Conservation (phyloP, 2,797 vertebrate species). For the Spinus pinus region DNA sequence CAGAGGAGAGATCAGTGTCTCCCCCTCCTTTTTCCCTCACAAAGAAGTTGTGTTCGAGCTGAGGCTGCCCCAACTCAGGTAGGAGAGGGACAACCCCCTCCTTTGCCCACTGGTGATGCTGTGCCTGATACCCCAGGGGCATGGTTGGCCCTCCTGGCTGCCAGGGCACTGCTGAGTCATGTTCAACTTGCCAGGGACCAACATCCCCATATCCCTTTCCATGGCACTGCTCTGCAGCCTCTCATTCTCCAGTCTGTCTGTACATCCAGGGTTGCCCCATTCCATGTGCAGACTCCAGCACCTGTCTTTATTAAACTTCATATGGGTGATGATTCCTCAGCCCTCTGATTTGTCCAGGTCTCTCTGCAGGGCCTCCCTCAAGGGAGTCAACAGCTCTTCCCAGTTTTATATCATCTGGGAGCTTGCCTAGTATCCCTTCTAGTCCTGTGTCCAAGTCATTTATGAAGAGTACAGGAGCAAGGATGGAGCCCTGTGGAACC, state of each 20-base stretch:
- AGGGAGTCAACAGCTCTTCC: neutral
- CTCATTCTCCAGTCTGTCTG: neutral
- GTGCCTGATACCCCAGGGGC: neutral
- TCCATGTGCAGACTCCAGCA: accelerated
- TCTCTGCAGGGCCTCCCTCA: neutral
- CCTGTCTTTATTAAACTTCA: neutral
- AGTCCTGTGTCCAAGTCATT: neutral
- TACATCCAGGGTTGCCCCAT: neutral
- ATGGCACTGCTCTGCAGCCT: neutral
- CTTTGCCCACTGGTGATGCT: accelerated
- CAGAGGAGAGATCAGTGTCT: neutral
- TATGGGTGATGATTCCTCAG: neutral
- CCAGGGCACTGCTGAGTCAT: neutral
- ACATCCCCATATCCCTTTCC: neutral
- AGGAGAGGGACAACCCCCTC: accelerated
- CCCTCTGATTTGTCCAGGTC: accelerated
- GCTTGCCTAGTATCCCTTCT: neutral
- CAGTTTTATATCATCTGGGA: neutral
- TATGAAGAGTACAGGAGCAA: neutral
- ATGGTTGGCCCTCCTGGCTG: neutral
- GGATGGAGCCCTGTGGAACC: neutral
- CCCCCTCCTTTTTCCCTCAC: neutral
- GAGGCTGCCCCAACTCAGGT: accelerated
- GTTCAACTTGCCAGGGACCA: accelerated
- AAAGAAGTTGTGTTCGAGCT: neutral